Evolutionary conservation across 92 coral and sea anemone genomes (phyloP).

Genomic region (Metridium senile): DNA sequence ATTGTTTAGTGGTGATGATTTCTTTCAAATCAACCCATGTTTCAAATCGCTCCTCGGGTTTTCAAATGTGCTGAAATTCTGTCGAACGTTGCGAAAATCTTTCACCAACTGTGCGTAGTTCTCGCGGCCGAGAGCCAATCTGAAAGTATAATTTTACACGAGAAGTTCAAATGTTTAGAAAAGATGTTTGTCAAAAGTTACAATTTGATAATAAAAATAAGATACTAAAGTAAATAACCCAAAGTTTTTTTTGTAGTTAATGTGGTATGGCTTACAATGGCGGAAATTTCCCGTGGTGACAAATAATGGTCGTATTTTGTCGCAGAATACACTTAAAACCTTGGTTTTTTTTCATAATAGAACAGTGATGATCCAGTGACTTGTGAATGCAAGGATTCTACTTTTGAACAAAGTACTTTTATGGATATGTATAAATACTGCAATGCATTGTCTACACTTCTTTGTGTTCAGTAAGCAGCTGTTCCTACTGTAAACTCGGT

Average conservation of each 20-base stretch:
- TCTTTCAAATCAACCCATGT: not conserved
- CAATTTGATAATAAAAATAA: constrained; percentile 1
- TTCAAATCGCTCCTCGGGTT: not conserved
- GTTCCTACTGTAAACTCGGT: not conserved
- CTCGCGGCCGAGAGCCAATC: not conserved
- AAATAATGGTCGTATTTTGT: not conserved
- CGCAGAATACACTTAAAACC: not conserved
- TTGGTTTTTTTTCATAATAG: not conserved
- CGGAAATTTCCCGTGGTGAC: constrained; percentile 22
- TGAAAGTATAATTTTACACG: not conserved
- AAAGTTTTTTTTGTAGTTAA: not conserved
- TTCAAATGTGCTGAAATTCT: not conserved
- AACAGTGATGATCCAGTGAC: not conserved
- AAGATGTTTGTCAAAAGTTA: constrained; percentile 2
- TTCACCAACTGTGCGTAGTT: not conserved
- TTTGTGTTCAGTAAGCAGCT: constrained; percentile 4
- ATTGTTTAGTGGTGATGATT: not conserved
- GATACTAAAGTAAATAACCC: not conserved
- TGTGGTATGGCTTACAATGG: constrained; percentile 22
- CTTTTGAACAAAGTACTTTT: constrained; percentile 1
- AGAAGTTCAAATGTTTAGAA: not conserved
- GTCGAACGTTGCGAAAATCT: not conserved
- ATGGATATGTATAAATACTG: not conserved
- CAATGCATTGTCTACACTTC: not conserved
- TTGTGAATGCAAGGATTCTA: not conserved